Evolutionary conservation across 2,113 vertebrate genomes (phyloP).

Genomic region (Phrynosoma blainvillii): DNA sequence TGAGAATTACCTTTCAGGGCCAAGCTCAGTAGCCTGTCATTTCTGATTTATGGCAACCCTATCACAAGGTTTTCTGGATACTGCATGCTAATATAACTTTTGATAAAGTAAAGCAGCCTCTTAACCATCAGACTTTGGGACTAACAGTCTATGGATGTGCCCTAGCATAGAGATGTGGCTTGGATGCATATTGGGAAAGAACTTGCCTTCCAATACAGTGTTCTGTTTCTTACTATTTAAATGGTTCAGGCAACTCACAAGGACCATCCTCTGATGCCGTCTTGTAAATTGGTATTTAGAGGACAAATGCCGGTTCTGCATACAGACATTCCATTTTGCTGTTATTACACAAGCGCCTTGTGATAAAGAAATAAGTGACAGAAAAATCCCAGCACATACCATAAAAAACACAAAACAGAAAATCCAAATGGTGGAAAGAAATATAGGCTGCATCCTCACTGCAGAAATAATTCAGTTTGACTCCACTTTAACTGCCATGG

Average conservation of each 20-base stretch:
- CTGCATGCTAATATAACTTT: too few relatives aligned
- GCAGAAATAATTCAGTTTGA: too few relatives aligned
- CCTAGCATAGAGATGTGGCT: neutral
- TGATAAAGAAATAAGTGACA: too few relatives aligned
- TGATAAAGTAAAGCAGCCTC: too few relatives aligned
- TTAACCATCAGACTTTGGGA: too few relatives aligned
- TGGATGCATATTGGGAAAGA: neutral
- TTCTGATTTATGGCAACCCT: too few relatives aligned
- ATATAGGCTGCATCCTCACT: too few relatives aligned
- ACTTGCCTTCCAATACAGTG: neutral
- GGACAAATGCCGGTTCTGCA: neutral
- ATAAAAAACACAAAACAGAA: neutral
- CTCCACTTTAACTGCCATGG: too few relatives aligned
- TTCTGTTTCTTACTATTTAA: neutral
- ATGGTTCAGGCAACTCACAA: neutral
- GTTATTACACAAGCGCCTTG: neutral
- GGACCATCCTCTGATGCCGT: neutral
- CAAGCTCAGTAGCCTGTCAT: neutral
- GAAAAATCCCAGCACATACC: neutral
- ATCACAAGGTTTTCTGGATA: too few relatives aligned
- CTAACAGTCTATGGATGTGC: neutral
- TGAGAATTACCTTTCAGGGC: neutral
- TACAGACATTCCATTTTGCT: neutral
- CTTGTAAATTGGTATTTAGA: neutral
- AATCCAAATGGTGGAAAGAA: neutral